A percentile compares a stretch with the other conserved stretches of the same genome.
These are phyloP conservation scores for Desmodus rotundus DNA, from an alignment of 2,113 vertebrate species.

Conservation along the genomic window DNA sequence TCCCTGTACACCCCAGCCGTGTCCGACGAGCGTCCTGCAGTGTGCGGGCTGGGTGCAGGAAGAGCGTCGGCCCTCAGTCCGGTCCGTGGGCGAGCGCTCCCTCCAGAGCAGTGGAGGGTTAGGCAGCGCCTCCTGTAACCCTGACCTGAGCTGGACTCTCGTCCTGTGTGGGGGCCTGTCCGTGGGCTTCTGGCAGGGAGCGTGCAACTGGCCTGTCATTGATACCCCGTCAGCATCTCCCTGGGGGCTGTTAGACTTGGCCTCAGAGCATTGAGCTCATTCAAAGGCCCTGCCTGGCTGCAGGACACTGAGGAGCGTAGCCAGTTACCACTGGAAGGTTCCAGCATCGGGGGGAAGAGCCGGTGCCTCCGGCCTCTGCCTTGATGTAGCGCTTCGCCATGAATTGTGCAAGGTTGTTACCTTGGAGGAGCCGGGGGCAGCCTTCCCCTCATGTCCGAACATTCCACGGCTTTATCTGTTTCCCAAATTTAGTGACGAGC, in stretches of 20 bases:
- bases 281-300: background rate
- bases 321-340: background rate
- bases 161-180: background rate
- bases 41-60: background rate
- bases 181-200: background rate
- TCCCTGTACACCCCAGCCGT: accelerated
- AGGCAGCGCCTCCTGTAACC: background rate
- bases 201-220: accelerated
- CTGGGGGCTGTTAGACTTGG: background rate
- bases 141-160: background rate
- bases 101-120: too few species aligned
- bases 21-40: accelerated
- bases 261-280: background rate
- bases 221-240: background rate
- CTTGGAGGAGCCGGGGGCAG: background rate
- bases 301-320: background rate
- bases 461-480: background rate
- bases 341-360: background rate
- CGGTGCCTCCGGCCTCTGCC: background rate
- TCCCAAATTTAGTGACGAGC: background rate
- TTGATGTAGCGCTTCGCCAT: accelerated
- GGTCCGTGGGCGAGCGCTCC: accelerated
- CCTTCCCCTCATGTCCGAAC: background rate
- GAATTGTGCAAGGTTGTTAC: background rate
- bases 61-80: accelerated